Conservation (phyloP, 2,888 invertebrate species). For the Apocheima hispidaria region DNA sequence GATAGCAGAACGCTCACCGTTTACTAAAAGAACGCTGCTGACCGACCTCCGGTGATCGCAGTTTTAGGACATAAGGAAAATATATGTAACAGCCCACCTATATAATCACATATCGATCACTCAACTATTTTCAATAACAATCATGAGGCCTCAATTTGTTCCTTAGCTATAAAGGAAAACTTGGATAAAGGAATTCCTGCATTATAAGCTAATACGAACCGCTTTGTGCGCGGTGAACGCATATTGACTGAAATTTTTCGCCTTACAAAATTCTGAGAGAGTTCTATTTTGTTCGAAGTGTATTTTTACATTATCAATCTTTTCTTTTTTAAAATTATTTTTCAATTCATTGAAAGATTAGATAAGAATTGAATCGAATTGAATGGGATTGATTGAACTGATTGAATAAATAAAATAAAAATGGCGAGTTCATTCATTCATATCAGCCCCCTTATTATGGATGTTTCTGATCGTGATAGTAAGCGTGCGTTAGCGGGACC, state of each 20-base stretch:
- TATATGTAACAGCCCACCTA: not conserved
- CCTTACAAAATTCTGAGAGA: conserved; percentile 9
- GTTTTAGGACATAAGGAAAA: no score
- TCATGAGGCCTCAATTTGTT: not conserved
- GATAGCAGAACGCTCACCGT: no score
- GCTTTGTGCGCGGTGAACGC: conserved; percentile 17
- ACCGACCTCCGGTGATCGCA: no score
- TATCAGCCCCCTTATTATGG: no score
- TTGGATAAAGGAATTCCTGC: conserved; percentile 24
- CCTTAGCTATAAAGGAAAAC: conserved; percentile 22
- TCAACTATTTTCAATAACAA: conserved; percentile 24
- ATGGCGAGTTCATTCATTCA: no score
- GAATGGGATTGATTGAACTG: no score
- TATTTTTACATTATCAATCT: not conserved
- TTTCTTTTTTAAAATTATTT: not conserved
- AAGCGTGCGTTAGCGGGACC: no score
- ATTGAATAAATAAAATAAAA: no score
- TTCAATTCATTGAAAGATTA: not conserved
- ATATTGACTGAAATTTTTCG: conserved; percentile 21
- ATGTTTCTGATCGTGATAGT: no score
- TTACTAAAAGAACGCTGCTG: no score
- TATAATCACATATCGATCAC: conserved; percentile 12
- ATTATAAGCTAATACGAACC: conserved; percentile 25
- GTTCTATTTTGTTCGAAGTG: not conserved
- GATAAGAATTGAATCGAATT: no score